Conservation (phyloP, 2,888 invertebrate genomes). For the Cataglyphis rosenhaueri region DNA sequence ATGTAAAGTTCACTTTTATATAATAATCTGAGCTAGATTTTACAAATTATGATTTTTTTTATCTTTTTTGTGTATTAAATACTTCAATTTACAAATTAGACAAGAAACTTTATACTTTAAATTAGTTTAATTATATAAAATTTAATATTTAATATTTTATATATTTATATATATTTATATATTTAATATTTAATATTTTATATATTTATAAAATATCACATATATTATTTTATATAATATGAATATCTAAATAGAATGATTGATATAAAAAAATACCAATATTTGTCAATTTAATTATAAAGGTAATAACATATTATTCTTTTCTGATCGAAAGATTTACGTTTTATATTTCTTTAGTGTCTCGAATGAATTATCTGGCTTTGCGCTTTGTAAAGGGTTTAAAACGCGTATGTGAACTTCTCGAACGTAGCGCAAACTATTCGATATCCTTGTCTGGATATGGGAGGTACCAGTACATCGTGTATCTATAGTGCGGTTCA, state of each 20-base stretch:
- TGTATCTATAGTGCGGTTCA: constrained; percentile 77
- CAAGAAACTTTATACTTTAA: neutral
- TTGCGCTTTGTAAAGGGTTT: neutral
- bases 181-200: too few relatives aligned
- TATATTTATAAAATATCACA: neutral
- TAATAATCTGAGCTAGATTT: neutral
- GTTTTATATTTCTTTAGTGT: neutral
- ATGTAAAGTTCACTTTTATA: neutral
- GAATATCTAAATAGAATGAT: neutral
- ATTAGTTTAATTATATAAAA: neutral
- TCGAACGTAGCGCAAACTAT: constrained; percentile 7
- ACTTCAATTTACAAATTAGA: neutral
- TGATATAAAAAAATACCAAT: neutral
- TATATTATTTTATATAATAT: constrained; percentile 14
- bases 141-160: neutral
- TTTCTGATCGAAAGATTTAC: neutral
- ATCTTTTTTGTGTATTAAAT: neutral
- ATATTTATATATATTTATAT: too few relatives aligned
- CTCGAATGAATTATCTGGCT: neutral
- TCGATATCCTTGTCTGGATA: constrained; percentile 25
- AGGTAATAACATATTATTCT: neutral
- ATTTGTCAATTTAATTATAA: neutral
- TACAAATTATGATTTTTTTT: neutral
- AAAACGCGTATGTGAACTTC: neutral
- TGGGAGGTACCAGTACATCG: constrained; percentile 42